Evolutionary conservation across 30 jellyfish, hydroid and myxozoan species (phyloP).

Genomic region (Rhopilema esculentum): DNA sequence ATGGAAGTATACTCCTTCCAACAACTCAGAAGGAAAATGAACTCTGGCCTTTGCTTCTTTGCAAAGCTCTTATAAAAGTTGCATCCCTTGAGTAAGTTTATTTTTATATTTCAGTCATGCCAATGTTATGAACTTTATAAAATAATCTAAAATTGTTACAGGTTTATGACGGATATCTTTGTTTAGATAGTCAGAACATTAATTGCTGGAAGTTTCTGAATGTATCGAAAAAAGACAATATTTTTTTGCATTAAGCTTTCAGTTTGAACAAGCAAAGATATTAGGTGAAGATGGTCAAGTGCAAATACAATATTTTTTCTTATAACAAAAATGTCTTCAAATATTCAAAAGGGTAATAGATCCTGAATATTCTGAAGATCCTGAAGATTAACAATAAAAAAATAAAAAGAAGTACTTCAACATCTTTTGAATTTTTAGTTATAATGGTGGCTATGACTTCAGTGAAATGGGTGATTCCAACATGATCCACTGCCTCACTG

Average conservation of each 20-base stretch:
- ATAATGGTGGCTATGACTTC: conserved; percentile 73
- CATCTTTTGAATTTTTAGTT: conserved; percentile 43
- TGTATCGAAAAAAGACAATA: too few relatives aligned
- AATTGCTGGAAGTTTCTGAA: too few relatives aligned
- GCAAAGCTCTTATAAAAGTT: conserved; percentile 89
- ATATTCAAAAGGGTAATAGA: too few relatives aligned
- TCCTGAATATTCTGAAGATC: too few relatives aligned
- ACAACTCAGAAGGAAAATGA: conserved; percentile 70
- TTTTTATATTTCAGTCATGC: background rate
- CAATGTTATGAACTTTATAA: too few relatives aligned
- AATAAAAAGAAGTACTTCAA: too few relatives aligned
- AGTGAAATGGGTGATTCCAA: conserved; percentile 86
- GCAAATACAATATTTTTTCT: too few relatives aligned
- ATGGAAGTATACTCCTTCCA: conserved; percentile 82
- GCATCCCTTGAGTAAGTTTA: conserved; percentile 93
- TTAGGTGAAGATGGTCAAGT: too few relatives aligned
- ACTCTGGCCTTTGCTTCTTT: conserved; percentile 88
- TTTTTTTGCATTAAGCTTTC: too few relatives aligned
- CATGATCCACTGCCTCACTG: conserved; percentile 83
- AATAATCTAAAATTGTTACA: background rate
- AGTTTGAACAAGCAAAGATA: too few relatives aligned
- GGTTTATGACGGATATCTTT: background rate
- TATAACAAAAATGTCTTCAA: too few relatives aligned
- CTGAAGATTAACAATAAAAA: too few relatives aligned
- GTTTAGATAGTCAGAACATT: background rate